Conservation (phyloP, 2,113 vertebrate genomes). For the Alethe castanea region DNA sequence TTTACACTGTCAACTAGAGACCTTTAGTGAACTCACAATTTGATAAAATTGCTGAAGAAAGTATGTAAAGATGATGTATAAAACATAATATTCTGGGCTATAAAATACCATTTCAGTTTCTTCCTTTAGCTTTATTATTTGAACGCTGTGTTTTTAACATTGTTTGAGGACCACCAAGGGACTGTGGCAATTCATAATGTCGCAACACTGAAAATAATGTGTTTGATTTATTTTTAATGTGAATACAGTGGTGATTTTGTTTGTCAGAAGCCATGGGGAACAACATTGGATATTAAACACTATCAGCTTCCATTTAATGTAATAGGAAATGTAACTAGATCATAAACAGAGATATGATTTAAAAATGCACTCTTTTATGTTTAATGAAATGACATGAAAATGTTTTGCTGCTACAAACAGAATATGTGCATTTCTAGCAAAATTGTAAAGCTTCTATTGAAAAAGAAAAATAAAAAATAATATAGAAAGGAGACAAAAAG, state of each 20-base stretch:
- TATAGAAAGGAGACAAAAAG: background rate
- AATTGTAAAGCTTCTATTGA: background rate
- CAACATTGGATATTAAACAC: slow-evolving; percentile 9
- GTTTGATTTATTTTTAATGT: slow-evolving; percentile 24
- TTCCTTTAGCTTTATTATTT: background rate
- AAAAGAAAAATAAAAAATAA: background rate
- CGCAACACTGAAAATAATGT: background rate
- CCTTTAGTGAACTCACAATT: background rate
- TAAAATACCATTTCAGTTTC: background rate
- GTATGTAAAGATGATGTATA: background rate
- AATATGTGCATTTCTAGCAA: background rate
- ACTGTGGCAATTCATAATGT: background rate
- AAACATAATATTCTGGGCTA: background rate
- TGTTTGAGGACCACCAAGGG: background rate
- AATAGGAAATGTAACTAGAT: slow-evolving; percentile 12
- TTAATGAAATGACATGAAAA: background rate
- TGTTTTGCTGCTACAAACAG: background rate
- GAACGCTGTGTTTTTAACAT: background rate
- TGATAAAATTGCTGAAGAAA: background rate
- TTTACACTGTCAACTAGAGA: background rate
- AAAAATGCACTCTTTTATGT: background rate
- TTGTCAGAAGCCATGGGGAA: slow-evolving; percentile 8
- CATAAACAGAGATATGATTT: slow-evolving; percentile 8
- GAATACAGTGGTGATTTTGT: background rate
- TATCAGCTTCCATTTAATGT: background rate